Conservation (phyloP, 2,113 vertebrate species). For the Anolis sagrei region DNA sequence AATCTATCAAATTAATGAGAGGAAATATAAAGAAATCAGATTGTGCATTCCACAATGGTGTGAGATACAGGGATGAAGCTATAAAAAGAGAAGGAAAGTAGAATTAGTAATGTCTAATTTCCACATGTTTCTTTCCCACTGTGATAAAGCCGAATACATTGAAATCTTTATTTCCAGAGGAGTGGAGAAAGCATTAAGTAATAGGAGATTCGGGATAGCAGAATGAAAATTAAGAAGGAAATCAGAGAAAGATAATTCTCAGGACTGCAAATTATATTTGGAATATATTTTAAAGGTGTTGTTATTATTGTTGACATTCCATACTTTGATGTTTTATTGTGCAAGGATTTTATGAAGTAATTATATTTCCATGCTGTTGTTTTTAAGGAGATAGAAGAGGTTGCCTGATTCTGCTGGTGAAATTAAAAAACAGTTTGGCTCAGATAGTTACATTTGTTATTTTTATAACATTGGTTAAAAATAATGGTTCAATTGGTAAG, state of each 20-base stretch:
- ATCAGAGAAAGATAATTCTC: slow-evolving; percentile 19
- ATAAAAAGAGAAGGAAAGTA: slow-evolving; percentile 31
- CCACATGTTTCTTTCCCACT: slow-evolving; percentile 46
- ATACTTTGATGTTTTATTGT: slow-evolving; percentile 12
- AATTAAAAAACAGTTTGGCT: slow-evolving; percentile 34
- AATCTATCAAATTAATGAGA: slow-evolving; percentile 23
- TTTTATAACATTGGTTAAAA: slow-evolving; percentile 30
- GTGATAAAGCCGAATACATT: slow-evolving; percentile 41
- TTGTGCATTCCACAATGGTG: slow-evolving; percentile 33
- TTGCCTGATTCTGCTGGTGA: neutral
- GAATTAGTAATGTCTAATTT: slow-evolving; percentile 40
- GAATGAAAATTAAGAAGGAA: slow-evolving; percentile 22
- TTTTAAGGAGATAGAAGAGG: slow-evolving; percentile 19
- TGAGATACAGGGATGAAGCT: slow-evolving; percentile 42
- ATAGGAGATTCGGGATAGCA: neutral
- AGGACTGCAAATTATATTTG: slow-evolving; percentile 26
- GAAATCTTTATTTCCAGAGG: slow-evolving; percentile 37
- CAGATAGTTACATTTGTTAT: neutral
- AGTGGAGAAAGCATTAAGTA: neutral
- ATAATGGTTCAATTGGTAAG: slow-evolving; percentile 28
- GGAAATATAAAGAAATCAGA: neutral
- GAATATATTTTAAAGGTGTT: neutral
- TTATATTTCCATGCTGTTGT: slow-evolving; percentile 28
- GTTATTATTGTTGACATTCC: slow-evolving; percentile 10
- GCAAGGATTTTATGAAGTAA: slow-evolving; percentile 21